Base-by-base conservation (phyloP, 2,797 vertebrate genomes). In the Crypturellus tataupa region DNA sequence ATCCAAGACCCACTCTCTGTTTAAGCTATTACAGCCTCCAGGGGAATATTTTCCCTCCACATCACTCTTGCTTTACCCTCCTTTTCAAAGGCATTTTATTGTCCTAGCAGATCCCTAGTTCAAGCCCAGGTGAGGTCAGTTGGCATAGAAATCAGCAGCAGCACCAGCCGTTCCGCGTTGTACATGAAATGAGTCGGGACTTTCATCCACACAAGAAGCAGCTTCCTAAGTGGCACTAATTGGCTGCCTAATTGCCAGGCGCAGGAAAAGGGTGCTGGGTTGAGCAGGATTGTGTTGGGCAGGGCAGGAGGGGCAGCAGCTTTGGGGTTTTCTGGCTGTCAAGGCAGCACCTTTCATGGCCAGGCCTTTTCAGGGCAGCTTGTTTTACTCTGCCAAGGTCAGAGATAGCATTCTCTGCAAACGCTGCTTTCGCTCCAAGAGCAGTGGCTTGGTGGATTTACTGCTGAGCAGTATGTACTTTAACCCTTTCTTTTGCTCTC, bases 221-320 rank as follows among this genome's bases (percentile, higher is more conserved):
- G 85, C 83, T 72, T 88, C 86, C 78, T 95, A 95, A 96, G 87
- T 94, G 93, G 93, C 91, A 75, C 94, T 97, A 96, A 96, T 96
- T 96, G 94, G 94, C 95, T 96, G 90, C 86, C 91, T 96, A 95
- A 93, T 96, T 97, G 96, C 94, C 90, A 75, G 70, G 80, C 20
- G 1, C 58, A 78, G 80, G 83, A 96, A 91, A 82, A 80, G 91
- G 95, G 91, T 91, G 75, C 78, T 93, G 87, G 94, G 93, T 73
- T 95, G 95, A 96, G 96, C 94, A 90, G 89, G 89, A 83, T 51
- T 95, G 95, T 87, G 90, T 90, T 92, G 89, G 93, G 93, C 91
- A 94, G 95, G 91, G 91, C 92, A 96, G 88, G 94, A 94, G 87
- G 93, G 94, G 90, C 95, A 96, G 91, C 83, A 1, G 5, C 90